Evolutionary conservation across 1,140 invertebrate genomes (phyloP).

Genomic region (Drosophila gunungcola): DNA sequence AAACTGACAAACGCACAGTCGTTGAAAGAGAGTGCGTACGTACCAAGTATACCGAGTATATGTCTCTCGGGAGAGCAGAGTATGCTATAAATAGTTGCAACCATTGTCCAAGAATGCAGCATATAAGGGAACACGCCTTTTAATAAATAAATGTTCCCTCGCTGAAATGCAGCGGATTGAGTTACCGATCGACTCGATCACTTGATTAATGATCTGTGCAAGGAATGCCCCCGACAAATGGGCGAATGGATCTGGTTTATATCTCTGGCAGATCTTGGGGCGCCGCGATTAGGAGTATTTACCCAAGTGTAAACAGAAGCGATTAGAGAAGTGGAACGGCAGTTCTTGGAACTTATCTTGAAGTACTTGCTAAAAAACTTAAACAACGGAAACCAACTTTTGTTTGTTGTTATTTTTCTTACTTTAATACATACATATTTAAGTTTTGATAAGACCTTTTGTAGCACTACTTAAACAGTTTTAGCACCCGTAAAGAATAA

Average conservation of each 20-base stretch:
- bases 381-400: background rate
- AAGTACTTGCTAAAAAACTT: slow-evolving; percentile 1
- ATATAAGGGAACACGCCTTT: slow-evolving; percentile 46
- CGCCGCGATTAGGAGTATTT: slow-evolving; percentile 12
- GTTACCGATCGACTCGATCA: slow-evolving; percentile 26
- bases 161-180: slow-evolving; percentile 35
- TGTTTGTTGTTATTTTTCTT: no score
- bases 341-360: slow-evolving; percentile 2
- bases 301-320: slow-evolving; percentile 20
- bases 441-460: no score
- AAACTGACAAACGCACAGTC: slow-evolving; percentile 48
- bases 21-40: background rate
- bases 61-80: slow-evolving; percentile 3
- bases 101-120: slow-evolving; percentile 58
- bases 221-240: slow-evolving; percentile 25
- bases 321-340: slow-evolving; percentile 16
- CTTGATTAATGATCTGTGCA: slow-evolving; percentile 41
- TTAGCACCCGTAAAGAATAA: no score
- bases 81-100: slow-evolving; percentile 66
- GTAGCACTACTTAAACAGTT: no score
- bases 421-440: background rate
- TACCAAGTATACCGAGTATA: background rate
- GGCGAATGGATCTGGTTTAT: slow-evolving; percentile 20
- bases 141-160: slow-evolving; percentile 26
- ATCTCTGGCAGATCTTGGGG: slow-evolving; percentile 28